A percentile compares a stretch with the other conserved stretches of the same genome.
These are phyloP conservation scores for Tinamus major DNA, from an alignment of 2,797 vertebrate genomes.

Conservation along the genomic window DNA sequence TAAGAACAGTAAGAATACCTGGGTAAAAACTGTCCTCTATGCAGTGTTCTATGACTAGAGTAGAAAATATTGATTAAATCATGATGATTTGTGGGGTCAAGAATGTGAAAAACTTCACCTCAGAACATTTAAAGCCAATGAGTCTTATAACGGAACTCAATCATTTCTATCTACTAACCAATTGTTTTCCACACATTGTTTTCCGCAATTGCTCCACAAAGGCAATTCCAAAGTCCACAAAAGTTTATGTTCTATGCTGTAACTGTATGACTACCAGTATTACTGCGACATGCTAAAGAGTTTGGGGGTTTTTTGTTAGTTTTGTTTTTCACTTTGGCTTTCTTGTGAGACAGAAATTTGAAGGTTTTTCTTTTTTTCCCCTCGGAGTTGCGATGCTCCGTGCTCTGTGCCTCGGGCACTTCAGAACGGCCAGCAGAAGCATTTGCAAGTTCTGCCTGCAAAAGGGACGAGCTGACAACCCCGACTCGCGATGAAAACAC, in stretches of 20 bases:
- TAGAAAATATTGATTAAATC: background rate
- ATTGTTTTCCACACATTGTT: too few relatives aligned
- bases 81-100: background rate
- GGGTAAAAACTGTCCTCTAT: background rate
- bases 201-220: background rate
- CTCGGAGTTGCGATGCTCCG: background rate
- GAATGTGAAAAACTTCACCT: background rate
- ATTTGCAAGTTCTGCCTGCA: rapidly evolving
- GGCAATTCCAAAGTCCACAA: rapidly evolving
- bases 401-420: background rate
- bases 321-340: too few relatives aligned
- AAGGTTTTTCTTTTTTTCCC: rapidly evolving
- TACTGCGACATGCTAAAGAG: rapidly evolving
- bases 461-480: rapidly evolving
- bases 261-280: rapidly evolving
- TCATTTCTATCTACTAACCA: rapidly evolving
- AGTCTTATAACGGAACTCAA: rapidly evolving
- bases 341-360: rapidly evolving
- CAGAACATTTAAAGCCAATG: background rate
- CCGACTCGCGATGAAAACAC: background rate
- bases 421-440: background rate
- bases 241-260: rapidly evolving
- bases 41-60: background rate
- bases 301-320: too few relatives aligned
- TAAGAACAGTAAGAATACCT: background rate